A percentile compares a stretch with the other conserved stretches of the same genome.
Evolutionary conservation across 2,113 vertebrate species (phyloP).

Genomic region (Nesoenas mayeri): DNA sequence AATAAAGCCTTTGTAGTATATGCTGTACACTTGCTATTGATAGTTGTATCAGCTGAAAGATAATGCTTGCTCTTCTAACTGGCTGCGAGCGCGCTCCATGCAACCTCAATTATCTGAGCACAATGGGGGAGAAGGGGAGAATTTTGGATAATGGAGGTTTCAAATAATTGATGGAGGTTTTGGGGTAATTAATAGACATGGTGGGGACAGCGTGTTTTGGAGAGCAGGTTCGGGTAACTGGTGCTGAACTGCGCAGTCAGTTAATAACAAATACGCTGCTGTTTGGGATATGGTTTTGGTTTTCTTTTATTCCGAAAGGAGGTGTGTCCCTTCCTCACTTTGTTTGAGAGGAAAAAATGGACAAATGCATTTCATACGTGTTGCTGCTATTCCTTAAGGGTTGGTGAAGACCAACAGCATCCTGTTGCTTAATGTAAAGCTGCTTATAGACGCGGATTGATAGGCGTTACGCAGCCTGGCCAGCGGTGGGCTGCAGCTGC

Average conservation of each 20-base stretch:
- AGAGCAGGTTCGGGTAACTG: background rate
- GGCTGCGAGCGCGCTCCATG: slow-evolving; percentile 39
- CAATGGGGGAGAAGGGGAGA: slow-evolving; percentile 35
- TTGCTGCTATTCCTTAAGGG: background rate
- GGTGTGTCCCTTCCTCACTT: background rate
- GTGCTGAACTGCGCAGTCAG: background rate
- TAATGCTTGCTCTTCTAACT: slow-evolving; percentile 58
- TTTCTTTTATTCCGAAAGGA: background rate
- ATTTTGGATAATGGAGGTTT: slow-evolving; percentile 41
- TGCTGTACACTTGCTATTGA: slow-evolving; percentile 69
- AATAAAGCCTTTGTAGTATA: slow-evolving; percentile 69
- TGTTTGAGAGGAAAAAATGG: background rate
- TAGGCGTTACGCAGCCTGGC: background rate
- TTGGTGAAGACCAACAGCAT: background rate
- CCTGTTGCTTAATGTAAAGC: background rate
- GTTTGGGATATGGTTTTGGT: background rate
- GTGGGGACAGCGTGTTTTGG: background rate
- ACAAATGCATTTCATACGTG: background rate
- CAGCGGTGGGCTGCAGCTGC: background rate
- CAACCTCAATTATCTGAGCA: slow-evolving; percentile 56
- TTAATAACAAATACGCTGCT: background rate
- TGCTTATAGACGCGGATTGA: background rate
- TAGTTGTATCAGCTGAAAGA: slow-evolving; percentile 71
- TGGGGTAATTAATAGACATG: background rate
- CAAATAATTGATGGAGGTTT: background rate